These are phyloP conservation scores for Crax fasciolata DNA, from an alignment of 2,797 vertebrate genomes.

Conservation along the genomic window DNA sequence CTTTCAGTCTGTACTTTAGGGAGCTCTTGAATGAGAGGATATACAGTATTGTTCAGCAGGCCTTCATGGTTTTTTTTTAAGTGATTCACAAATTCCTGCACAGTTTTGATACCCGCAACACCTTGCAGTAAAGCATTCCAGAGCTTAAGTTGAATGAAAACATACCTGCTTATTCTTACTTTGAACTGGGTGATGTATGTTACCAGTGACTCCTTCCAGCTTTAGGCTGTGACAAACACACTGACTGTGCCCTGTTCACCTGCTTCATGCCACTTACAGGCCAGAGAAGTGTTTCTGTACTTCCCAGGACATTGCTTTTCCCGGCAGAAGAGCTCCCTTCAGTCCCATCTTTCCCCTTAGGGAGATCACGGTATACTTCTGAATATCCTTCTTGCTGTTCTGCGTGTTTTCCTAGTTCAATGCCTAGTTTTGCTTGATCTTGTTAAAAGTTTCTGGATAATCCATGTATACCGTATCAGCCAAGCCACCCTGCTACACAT, in stretches of 20 bases:
- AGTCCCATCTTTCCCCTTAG: neutral
- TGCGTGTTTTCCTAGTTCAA: neutral
- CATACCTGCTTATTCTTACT: neutral
- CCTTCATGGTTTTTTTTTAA: neutral
- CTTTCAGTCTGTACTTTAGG: neutral
- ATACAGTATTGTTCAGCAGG: neutral
- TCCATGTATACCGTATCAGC: neutral
- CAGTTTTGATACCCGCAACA: neutral
- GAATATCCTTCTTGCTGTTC: neutral
- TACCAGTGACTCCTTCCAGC: neutral
- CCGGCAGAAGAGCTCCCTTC: neutral
- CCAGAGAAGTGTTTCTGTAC: neutral
- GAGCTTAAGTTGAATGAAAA: neutral
- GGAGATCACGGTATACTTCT: neutral
- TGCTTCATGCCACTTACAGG: neutral
- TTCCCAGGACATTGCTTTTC: neutral
- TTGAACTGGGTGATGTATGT: neutral
- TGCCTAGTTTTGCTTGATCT: neutral
- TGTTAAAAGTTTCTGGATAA: neutral
- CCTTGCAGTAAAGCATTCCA: neutral
- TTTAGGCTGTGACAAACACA: neutral
- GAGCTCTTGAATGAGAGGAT: neutral
- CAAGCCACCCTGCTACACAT: neutral
- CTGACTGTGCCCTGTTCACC: neutral
- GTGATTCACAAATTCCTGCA: neutral